Evolutionary conservation across 2,797 vertebrate species (phyloP), one percentile per base, ranked within the genome.

Genomic region (Lutjanus campechanus): DNA sequence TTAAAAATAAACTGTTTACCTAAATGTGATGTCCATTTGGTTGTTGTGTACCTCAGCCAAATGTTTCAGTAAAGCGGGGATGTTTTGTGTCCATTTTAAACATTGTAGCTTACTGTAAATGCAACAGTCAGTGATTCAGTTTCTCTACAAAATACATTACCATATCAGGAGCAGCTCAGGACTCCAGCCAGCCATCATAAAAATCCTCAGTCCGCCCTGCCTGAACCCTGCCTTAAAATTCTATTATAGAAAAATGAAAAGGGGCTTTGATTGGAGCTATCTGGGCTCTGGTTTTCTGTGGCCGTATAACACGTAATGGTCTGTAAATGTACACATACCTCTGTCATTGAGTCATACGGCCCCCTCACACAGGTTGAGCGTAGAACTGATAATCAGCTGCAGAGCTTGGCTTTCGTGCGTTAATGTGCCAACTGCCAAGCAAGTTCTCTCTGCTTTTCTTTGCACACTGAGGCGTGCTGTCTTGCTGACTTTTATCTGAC

Each of bases 251-350:
- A 88, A 90, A 89, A 92, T 90, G 88, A 90, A 88, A 88, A 85
- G 70, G 67, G 78, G 81, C 77, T 83, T 82, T 87, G 83, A 93
- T 92, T 90, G 82, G 86, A 72, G 81, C 63, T 86, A 84, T 91
- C 79, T 89, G 78, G 81, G 76, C 85, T 90, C 81, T 75, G 73
- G 65, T 76, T 69, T 77, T 88, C 79, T 84, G 59, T 69, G 84
- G 65, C 81, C 82, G 61, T 88, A 70, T 85, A 86, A 90, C 85
- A 92, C 80, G 82, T 92, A 86, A 90, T 84, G 82, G 87, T 88
- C 90, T 91, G 89, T 87, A 93, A 89, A 92, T 84, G 86, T 89
- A 93, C 91, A 91, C 93, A 94, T 95, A 85, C 91, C 86, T 93
- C 75, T 85, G 74, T 20, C 40, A 74, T 92, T 90, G 84, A 92